Evolutionary conservation across 1,140 invertebrate species (phyloP).

Genomic region (Habropoda laboriosa): DNA sequence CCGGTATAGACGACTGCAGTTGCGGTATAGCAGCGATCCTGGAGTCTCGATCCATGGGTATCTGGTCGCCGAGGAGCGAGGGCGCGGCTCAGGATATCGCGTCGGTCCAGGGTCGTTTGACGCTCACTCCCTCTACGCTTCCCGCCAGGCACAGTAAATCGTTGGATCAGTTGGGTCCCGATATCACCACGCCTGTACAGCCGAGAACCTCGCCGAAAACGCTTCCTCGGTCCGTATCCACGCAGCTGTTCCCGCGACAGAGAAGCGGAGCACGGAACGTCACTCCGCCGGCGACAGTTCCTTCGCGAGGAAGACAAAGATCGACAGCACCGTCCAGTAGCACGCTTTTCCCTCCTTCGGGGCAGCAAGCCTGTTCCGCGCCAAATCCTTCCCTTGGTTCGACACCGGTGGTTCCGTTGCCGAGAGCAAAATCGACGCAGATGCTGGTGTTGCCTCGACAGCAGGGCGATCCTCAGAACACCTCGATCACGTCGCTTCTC

Average conservation of each 20-base stretch:
- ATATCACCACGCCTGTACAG: constrained; percentile 69
- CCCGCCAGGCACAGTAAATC: constrained; percentile 91
- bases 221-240: constrained; percentile 77
- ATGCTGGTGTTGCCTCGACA: constrained; percentile 70
- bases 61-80: constrained; percentile 79
- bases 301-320: constrained; percentile 75
- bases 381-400: constrained; percentile 76
- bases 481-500: constrained; percentile 77
- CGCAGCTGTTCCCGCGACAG: constrained; percentile 75
- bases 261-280: constrained; percentile 59
- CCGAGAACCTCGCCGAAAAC: constrained; percentile 73
- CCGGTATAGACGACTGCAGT: constrained; percentile 82
- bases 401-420: constrained; percentile 74
- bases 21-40: constrained; percentile 82
- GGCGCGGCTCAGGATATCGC: constrained; percentile 74
- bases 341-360: constrained; percentile 71
- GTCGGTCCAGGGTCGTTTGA: constrained; percentile 69
- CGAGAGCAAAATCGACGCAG: constrained; percentile 79
- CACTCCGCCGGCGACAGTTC: constrained; percentile 76
- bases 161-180: constrained; percentile 86
- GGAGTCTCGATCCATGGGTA: constrained; percentile 77
- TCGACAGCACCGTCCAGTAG: constrained; percentile 74
- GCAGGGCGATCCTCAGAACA: constrained; percentile 63
- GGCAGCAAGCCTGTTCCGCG: constrained; percentile 75
- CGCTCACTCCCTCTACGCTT: constrained; percentile 78